Base-by-base conservation (phyloP, 2,888 invertebrate species). In the Sisyra terminalis region DNA sequence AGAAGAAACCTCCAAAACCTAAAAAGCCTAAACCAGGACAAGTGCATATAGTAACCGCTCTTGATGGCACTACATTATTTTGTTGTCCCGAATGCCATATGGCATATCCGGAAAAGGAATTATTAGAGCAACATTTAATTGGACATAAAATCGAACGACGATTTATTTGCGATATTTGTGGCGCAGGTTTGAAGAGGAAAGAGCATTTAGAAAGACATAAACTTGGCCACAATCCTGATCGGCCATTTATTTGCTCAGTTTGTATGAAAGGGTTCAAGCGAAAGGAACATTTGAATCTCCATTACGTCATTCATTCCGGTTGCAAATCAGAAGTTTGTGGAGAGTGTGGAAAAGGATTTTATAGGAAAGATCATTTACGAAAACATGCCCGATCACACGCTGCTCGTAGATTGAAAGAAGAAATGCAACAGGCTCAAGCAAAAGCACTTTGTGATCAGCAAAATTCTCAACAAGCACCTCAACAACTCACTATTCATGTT, bases 281-380 rank as follows among this genome's bases (percentile, higher is more conserved):
- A 45, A 78, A 83, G 58, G 85, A 86, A 56, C 85, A 86, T 53
- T 70, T 86, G 53, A 84, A 83, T 60, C 69, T 85, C 48, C 86
- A 86, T 63, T 78, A 78, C 51, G 83, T 85, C 51, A 86, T 85
- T 57, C 86, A 86, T 64, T 82, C 83, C 43, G 85, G 85, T 29
- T 78, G 82, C 58, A 85, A 85, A 63, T 83, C 80, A 4, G 83
- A 85, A 59, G 75, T 40, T 2, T 84, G 83, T 57, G 69, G 66
- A 29, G 77, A 80, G 56, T 84, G 83, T 53, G 81, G 81, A 35
- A 83, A 83, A 60, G 80, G 80, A 29, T 81, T 81, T 58, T 82
- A 82, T 57, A 70, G 83, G 42, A 84, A 83, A 55, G 85, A 85
- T 57, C 85, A 85, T 59, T 61, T 86, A 40, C 69, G 83, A 53